phyloP scores from a whole-genome alignment of 2,888 invertebrate genomes.

The Lasioglossum zephyrum region DNA sequence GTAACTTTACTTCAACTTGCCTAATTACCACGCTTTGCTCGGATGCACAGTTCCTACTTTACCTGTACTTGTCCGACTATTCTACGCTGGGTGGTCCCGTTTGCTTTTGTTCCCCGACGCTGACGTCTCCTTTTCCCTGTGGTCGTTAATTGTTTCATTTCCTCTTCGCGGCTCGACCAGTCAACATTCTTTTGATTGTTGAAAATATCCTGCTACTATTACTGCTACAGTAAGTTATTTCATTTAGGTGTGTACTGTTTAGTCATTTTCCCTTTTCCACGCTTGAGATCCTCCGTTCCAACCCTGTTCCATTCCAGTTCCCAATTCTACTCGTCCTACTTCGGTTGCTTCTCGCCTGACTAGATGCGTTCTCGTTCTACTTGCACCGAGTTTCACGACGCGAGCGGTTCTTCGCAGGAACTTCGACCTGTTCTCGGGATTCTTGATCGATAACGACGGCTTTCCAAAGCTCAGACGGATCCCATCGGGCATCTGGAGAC shows the following conservation, averaged over 20 bases:
- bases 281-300: neutral
- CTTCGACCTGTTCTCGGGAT: neutral
- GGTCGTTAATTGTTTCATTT: neutral
- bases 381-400: constrained; percentile 12
- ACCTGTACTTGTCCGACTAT: constrained; percentile 4
- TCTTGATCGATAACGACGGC: neutral
- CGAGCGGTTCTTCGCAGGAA: neutral
- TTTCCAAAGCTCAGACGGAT: neutral
- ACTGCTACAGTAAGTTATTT: neutral
- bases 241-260: neutral
- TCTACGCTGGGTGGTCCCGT: neutral
- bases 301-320: neutral
- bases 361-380: constrained; percentile 16
- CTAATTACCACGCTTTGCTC: constrained; percentile 27
- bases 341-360: neutral
- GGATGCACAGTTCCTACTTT: neutral
- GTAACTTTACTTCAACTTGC: constrained; percentile 18
- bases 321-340: constrained; percentile 19
- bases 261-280: neutral
- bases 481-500: neutral
- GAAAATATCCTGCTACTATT: neutral
- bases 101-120: neutral
- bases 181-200: neutral
- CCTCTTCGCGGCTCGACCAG: neutral
- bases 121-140: neutral